Percentiles rank a stretch among this genome's conserved stretches.
phyloP scores from a whole-genome alignment of 2,888 invertebrate genomes.

The Idaea biselata region DNA sequence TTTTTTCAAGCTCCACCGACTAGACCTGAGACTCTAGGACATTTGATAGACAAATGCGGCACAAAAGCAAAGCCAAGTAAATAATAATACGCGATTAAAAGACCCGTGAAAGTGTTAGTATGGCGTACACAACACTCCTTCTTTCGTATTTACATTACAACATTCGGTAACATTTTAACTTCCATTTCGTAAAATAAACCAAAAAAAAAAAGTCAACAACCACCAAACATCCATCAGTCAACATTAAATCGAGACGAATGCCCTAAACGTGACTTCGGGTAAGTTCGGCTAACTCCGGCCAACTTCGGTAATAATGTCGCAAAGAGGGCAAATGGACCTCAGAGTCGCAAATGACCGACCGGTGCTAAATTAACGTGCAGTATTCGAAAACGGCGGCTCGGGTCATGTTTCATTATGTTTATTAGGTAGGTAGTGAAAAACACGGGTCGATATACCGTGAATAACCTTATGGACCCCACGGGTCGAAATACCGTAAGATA shows the following conservation, averaged over 20 bases:
- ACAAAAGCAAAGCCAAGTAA: no score
- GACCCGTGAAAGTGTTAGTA: no score
- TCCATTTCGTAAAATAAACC: not conserved
- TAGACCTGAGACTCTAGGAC: no score
- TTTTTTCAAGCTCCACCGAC: no score
- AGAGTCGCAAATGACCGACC: slow-evolving; percentile 61
- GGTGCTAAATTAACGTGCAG: slow-evolving; percentile 78
- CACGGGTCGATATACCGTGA: slow-evolving; percentile 31
- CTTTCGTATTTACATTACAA: no score
- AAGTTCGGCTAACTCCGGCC: slow-evolving; percentile 40
- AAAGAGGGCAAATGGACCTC: slow-evolving; percentile 42
- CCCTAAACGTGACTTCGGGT: slow-evolving; percentile 42
- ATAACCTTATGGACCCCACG: not conserved
- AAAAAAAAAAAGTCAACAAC: not conserved
- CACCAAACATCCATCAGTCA: not conserved
- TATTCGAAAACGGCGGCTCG: slow-evolving; percentile 75
- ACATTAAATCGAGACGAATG: slow-evolving; percentile 47
- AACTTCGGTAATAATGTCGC: slow-evolving; percentile 21
- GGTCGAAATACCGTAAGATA: not conserved
- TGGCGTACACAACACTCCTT: no score
- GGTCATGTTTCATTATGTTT: slow-evolving; percentile 73
- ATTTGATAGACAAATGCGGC: no score
- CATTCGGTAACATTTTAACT: not conserved
- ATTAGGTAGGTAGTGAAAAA: slow-evolving; percentile 41
- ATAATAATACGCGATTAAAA: no score